phyloP scores from a whole-genome alignment of 2,113 vertebrate species.

The Meles meles region DNA sequence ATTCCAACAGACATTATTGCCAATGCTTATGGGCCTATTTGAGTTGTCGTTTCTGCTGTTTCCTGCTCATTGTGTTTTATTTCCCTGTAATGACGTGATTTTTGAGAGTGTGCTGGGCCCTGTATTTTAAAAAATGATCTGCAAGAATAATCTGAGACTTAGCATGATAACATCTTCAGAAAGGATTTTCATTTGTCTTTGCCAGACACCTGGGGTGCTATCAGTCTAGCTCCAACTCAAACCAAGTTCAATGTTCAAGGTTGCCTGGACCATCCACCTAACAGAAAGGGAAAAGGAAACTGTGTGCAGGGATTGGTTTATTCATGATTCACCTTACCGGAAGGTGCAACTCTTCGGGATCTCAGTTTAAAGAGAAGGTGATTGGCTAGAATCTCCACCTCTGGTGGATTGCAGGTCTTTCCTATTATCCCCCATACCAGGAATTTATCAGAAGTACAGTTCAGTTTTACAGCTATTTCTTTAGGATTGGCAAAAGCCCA shows the following conservation, averaged over 20 bases:
- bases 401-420: not conserved
- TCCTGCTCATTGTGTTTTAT: not conserved
- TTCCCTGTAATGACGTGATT: not conserved
- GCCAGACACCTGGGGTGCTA: not conserved
- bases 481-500: not conserved
- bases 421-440: not conserved
- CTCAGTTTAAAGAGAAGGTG: not conserved
- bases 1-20: not conserved
- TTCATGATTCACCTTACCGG: not conserved
- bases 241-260: not conserved
- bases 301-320: not conserved
- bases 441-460: not conserved
- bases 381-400: not conserved
- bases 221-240: not conserved
- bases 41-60: not conserved
- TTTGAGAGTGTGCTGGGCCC: not conserved
- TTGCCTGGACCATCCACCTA: not conserved
- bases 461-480: not conserved
- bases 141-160: not conserved
- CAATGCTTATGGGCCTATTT: not conserved
- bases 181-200: conserved; percentile 17
- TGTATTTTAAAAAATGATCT: conserved; percentile 22
- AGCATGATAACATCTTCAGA: not conserved
- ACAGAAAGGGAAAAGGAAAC: not conserved
- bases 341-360: not conserved